Base-by-base conservation (phyloP, 2,888 invertebrate species). In the Ichneumoninae sp. region DNA sequence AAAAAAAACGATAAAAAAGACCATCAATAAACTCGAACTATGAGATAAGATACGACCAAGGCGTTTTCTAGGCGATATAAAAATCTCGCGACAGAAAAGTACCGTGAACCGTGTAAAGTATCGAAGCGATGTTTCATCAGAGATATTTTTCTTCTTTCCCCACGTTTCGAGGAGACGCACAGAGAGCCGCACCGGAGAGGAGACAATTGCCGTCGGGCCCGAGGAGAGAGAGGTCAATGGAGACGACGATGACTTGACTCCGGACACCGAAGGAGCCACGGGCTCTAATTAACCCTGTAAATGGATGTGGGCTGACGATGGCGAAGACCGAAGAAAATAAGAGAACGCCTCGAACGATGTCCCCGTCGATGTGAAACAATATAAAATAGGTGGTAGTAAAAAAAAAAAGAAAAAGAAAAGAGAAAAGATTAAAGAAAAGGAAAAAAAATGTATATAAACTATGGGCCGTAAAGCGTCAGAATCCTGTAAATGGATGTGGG, bases 251-350 rank as follows among this genome's bases (percentile, higher is more conserved):
- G 72, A 80, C 85, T 85, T 70, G 86, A 76, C 86, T 83, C 75
- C 77, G 84, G 62, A 80, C 75, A 78, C 74, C 74, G 71, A 52
- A 60, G 22, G 40, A 60, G 57, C 40, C 82, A 76, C 82, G 82
- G 82, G 84, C 77, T 82, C 80, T 74, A 87, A 87, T 87, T 87
- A 86, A 87, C 80, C 84, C 86, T 77, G 80, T 83, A 71, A 86
- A 87, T 80, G 81, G 60, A 80, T 82, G 84, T 87, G 84, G 87
- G 87, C 62, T 81, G 62, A 33, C 33, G 86, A 83, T 66, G 69
- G 65, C 54, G 54, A 54, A 78, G 72, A 57, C 30, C 26, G 30
- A 50, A 62, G 69, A 79, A 26, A 54, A 60, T 26, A 62, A 54
- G 30, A 71, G 66, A 40, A 65, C 33, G 62, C 30, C 57, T 57